Evolutionary conservation across 2,888 invertebrate genomes (phyloP).

Genomic region (Ichneumoninae sp.): DNA sequence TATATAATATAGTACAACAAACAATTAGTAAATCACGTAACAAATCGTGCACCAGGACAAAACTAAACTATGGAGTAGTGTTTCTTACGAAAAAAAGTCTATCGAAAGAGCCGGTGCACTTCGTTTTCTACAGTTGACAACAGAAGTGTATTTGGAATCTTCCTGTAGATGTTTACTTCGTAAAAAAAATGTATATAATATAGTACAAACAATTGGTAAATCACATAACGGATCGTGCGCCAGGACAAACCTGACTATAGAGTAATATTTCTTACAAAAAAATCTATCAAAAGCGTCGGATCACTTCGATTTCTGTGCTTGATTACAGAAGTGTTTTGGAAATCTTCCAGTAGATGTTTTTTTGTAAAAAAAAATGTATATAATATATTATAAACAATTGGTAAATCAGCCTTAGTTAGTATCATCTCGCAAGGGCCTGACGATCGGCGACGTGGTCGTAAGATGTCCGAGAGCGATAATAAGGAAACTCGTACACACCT

Average conservation of each 20-base stretch:
- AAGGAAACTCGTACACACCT: conserved; percentile 8
- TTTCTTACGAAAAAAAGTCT: neutral
- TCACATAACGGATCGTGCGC: conserved; percentile 13
- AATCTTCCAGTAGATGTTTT: neutral
- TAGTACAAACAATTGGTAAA: conserved; percentile 36
- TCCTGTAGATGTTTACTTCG: neutral
- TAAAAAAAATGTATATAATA: conserved; percentile 10
- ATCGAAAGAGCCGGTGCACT: neutral
- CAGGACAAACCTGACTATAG: conserved; percentile 1
- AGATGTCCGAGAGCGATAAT: conserved; percentile 37
- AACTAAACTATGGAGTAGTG: neutral
- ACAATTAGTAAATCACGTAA: conserved; percentile 39
- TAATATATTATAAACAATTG: conserved; percentile 21
- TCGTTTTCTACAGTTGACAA: neutral
- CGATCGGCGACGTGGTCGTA: conserved; percentile 41
- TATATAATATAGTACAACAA: conserved; percentile 8
- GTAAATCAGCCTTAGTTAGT: conserved; percentile 59
- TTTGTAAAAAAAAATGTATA: neutral
- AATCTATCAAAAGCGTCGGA: neutral
- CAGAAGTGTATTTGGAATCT: neutral
- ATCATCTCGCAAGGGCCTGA: conserved; percentile 33
- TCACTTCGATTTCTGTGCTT: neutral
- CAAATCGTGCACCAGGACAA: neutral
- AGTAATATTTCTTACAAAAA: neutral
- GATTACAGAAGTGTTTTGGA: neutral